phyloP scores from a whole-genome alignment of 2,113 vertebrate species.

The Motacilla tschutschensis region DNA sequence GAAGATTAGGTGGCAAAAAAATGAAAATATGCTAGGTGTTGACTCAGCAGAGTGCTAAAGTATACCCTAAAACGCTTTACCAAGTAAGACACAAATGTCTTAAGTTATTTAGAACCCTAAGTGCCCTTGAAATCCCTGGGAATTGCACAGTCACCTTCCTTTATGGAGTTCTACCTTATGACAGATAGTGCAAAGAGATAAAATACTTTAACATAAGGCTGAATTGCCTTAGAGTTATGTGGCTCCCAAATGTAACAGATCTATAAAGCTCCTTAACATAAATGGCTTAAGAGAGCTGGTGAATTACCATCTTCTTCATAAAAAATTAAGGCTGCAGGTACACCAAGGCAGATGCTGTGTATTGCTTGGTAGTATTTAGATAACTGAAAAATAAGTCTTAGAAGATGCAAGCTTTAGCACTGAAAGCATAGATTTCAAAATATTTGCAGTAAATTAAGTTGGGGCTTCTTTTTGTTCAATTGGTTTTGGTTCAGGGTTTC shows the following conservation, averaged over 20 bases:
- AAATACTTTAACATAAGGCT: background rate
- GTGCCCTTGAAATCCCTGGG: background rate
- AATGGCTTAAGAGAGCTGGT: background rate
- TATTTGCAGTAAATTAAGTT: background rate
- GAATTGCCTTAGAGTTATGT: background rate
- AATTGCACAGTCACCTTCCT: background rate
- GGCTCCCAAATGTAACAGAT: background rate
- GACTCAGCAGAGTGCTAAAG: background rate
- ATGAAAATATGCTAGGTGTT: accelerated
- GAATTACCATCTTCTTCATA: background rate
- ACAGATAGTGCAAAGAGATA: background rate
- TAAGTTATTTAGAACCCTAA: background rate
- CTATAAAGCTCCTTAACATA: background rate
- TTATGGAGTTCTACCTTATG: background rate
- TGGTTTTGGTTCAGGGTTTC: background rate
- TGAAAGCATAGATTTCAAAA: background rate
- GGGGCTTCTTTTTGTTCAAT: accelerated
- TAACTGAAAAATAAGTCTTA: background rate
- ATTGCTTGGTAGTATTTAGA: background rate
- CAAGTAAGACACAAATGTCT: background rate
- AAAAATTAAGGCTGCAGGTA: background rate
- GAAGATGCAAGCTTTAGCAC: background rate
- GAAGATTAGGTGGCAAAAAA: background rate
- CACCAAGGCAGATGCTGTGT: background rate
- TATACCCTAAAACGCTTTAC: background rate